These are phyloP conservation scores for Epinephelus cyanopodus DNA, from an alignment of 2,113 vertebrate species.

Conservation along the genomic window DNA sequence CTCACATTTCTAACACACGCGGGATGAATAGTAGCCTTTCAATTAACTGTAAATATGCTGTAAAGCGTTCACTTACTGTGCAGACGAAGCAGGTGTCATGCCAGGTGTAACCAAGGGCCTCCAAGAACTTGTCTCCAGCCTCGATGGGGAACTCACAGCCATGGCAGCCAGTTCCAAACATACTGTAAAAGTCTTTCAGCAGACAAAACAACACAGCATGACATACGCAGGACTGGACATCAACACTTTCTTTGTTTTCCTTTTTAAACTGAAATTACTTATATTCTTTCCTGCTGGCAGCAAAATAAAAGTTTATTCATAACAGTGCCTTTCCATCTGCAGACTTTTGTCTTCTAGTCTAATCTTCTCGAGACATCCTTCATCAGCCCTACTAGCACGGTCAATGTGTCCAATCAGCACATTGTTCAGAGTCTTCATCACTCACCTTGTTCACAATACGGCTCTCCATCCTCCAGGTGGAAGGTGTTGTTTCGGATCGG, in stretches of 20 bases:
- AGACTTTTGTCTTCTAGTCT: neutral
- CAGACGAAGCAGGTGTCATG: conserved; percentile 99
- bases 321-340: conserved; percentile 3
- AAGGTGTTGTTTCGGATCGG: conserved; percentile 98
- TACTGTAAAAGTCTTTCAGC: conserved; percentile 89
- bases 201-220: conserved; percentile 22
- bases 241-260: neutral
- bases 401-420: neutral
- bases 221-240: neutral
- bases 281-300: neutral
- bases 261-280: neutral
- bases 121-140: conserved; percentile 96
- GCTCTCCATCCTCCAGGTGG: conserved; percentile 97
- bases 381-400: neutral
- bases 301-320: neutral
- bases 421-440: conserved; percentile 4
- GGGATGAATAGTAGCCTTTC: neutral
- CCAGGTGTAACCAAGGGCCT: conserved; percentile 95
- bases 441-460: conserved; percentile 96
- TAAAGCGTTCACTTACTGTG: conserved; percentile 84
- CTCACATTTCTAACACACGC: neutral
- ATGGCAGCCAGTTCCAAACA: conserved; percentile 94
- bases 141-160: conserved; percentile 98
- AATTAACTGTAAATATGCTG: neutral
- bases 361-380: neutral